Conservation (phyloP, 2,888 invertebrate genomes). For the Drosophila meridiana region DNA sequence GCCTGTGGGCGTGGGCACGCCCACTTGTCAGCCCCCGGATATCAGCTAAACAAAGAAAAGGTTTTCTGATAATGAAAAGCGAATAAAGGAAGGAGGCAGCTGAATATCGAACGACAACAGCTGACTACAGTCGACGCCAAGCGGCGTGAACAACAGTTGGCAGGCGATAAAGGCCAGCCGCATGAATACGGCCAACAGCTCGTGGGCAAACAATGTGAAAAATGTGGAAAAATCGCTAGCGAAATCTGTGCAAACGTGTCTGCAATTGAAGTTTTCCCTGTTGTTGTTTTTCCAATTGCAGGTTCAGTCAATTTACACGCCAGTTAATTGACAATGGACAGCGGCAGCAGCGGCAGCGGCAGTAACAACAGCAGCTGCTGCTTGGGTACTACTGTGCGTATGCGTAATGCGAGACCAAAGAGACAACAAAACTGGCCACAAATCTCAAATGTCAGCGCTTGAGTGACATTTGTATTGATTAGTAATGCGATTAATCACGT, state of each 20-base stretch:
- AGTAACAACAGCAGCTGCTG: background rate
- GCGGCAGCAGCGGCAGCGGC: background rate
- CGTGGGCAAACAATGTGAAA: slow-evolving; percentile 41
- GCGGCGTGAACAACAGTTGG: slow-evolving; percentile 35
- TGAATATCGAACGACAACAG: slow-evolving; percentile 29
- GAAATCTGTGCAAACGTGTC: slow-evolving; percentile 35
- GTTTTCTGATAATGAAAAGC: slow-evolving; percentile 43
- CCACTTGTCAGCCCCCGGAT: slow-evolving; percentile 29
- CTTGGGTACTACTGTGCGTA: slow-evolving; percentile 68
- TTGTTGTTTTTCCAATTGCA: slow-evolving; percentile 31
- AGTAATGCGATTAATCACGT: slow-evolving; percentile 76
- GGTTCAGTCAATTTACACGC: slow-evolving; percentile 69
- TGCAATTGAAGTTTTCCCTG: slow-evolving; percentile 34
- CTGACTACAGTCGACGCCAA: slow-evolving; percentile 23
- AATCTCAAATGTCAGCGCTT: slow-evolving; percentile 75
- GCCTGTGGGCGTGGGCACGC: slow-evolving; percentile 13
- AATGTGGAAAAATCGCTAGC: slow-evolving; percentile 40
- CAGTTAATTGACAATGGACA: slow-evolving; percentile 67
- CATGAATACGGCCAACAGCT: slow-evolving; percentile 15
- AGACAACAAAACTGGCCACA: slow-evolving; percentile 58
- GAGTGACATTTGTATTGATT: slow-evolving; percentile 78
- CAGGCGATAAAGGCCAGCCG: slow-evolving; percentile 33
- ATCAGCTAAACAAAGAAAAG: slow-evolving; percentile 30
- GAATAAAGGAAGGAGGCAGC: slow-evolving; percentile 10
- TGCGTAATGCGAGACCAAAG: slow-evolving; percentile 67